Percentiles rank a stretch among this genome's conserved stretches.
Conservation (phyloP, 2,113 vertebrate species). For the Nansenia antarctica region DNA sequence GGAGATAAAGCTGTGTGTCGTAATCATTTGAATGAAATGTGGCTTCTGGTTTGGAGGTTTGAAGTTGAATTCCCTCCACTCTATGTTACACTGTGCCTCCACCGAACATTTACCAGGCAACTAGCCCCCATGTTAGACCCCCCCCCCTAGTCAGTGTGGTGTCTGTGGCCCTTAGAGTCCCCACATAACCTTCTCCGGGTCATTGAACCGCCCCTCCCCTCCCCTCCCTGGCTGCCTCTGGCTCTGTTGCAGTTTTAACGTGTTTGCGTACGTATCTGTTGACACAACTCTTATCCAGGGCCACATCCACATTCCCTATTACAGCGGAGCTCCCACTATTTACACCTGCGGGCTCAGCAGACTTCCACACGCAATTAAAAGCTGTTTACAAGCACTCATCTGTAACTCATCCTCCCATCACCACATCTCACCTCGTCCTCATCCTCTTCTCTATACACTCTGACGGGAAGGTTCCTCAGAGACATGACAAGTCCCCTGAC, state of each 20-base stretch:
- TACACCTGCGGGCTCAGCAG: conserved; percentile 27
- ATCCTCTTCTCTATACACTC: conserved; percentile 2
- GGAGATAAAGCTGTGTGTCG: too few relatives aligned
- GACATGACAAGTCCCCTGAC: neutral
- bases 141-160: too few relatives aligned
- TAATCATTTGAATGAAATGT: too few relatives aligned
- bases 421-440: neutral
- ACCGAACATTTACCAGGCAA: too few relatives aligned
- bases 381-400: conserved; percentile 12
- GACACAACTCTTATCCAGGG: neutral
- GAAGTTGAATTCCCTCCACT: too few relatives aligned
- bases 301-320: neutral
- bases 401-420: conserved; percentile 15
- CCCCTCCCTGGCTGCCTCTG: neutral
- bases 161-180: conserved; percentile 11
- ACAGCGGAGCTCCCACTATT: conserved; percentile 29
- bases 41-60: too few relatives aligned
- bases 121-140: too few relatives aligned
- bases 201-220: neutral
- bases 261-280: conserved; percentile 4
- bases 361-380: conserved; percentile 45
- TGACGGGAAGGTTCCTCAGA: neutral
- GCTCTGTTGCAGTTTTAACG: conserved; percentile 4
- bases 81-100: too few relatives aligned
- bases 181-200: neutral